Conservation (phyloP, 2,113 vertebrate genomes). For the Sylvilagus bachmani region DNA sequence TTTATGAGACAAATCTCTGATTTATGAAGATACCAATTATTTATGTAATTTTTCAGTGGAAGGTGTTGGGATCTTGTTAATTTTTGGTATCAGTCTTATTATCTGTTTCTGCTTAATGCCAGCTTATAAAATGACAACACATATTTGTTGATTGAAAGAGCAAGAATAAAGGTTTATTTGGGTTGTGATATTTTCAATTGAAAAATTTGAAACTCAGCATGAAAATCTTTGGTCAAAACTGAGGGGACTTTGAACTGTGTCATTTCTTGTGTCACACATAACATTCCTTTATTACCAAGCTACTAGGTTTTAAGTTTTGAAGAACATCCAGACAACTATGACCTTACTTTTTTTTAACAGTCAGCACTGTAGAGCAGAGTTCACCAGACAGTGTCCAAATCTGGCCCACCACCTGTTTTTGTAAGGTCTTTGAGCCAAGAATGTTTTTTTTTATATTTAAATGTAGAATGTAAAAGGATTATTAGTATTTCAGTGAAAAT, state of each 20-base stretch:
- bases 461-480: constrained; percentile 12
- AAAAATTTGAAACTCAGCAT: neutral
- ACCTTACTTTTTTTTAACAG: constrained; percentile 29
- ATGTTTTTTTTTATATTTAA: constrained; percentile 50
- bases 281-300: neutral
- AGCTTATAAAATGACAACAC: constrained; percentile 15
- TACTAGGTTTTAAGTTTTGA: neutral
- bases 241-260: neutral
- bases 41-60: neutral
- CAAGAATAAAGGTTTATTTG: neutral
- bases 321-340: neutral
- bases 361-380: neutral
- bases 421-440: constrained; percentile 3
- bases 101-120: neutral
- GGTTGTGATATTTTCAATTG: neutral
- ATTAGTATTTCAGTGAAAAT: constrained; percentile 14
- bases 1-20: neutral
- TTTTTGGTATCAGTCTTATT: neutral
- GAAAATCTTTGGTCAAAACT: neutral
- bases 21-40: neutral
- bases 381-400: neutral
- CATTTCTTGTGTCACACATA: neutral
- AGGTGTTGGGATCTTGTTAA: neutral
- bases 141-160: constrained; percentile 7
- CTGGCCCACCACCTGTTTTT: constrained; percentile 5